phyloP scores from a whole-genome alignment of 2,888 invertebrate genomes.

The Rotaria sp. region DNA sequence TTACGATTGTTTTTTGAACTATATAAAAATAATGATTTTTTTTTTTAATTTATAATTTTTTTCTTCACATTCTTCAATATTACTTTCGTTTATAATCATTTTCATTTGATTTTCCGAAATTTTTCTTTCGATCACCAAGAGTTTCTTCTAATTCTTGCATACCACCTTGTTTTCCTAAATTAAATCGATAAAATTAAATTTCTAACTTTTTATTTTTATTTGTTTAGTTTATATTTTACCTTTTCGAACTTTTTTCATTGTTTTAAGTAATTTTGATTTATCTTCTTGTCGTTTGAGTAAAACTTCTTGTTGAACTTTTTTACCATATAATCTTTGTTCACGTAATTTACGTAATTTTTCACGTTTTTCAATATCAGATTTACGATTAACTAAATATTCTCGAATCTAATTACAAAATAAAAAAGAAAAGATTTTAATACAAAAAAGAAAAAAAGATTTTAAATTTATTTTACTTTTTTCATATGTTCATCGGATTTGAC shows the following conservation, averaged over 20 bases:
- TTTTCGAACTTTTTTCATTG: conserved; percentile 84
- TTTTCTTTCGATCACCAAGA: background rate
- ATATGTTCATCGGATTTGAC: conserved; percentile 91
- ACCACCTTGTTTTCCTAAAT: background rate
- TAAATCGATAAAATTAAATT: background rate
- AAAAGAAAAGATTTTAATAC: background rate
- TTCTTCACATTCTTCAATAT: conserved; percentile 4
- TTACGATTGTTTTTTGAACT: conserved; percentile 44
- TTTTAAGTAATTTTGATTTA: conserved; percentile 80
- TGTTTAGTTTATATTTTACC: conserved; percentile 56
- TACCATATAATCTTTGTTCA: conserved; percentile 82
- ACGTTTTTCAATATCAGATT: conserved; percentile 73
- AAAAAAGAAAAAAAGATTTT: background rate
- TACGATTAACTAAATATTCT: conserved; percentile 72
- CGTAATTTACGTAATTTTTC: conserved; percentile 82
- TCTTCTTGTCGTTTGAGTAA: conserved; percentile 77
- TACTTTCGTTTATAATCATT: conserved; percentile 34
- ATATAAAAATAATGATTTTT: conserved; percentile 37
- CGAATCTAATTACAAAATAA: conserved; percentile 53
- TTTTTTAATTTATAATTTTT: background rate
- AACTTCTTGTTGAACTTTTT: conserved; percentile 76
- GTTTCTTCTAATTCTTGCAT: conserved; percentile 8
- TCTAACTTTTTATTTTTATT: conserved; percentile 27
- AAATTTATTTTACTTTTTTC: conserved; percentile 66
- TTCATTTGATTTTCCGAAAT: background rate